These are phyloP conservation scores for Congeria kusceri DNA, from an alignment of 2,888 invertebrate genomes.

Conservation along the genomic window DNA sequence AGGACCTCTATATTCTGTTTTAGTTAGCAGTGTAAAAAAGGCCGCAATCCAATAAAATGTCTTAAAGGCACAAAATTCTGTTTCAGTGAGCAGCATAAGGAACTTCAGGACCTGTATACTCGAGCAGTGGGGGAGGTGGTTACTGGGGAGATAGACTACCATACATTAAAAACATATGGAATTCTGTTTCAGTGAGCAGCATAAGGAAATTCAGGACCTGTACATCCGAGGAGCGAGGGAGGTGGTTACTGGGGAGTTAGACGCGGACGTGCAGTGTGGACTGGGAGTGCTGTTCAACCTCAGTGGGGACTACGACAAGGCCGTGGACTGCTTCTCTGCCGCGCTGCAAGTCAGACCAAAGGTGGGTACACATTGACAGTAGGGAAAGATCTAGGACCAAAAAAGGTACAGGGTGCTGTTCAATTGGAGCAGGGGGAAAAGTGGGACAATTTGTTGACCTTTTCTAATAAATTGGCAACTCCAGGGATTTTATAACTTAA, in stretches of 20 bases:
- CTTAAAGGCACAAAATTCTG: no score
- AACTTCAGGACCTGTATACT: conserved; percentile 80
- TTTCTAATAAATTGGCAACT: no score
- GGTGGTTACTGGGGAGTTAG: conserved; percentile 86
- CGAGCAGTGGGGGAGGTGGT: conserved; percentile 77
- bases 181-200: conserved; percentile 68
- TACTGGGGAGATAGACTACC: conserved; percentile 88
- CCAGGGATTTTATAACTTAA: no score
- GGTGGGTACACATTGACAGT: no score
- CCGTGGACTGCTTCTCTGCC: conserved; percentile 97
- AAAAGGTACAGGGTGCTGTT: no score
- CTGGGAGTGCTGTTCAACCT: conserved; percentile 98
- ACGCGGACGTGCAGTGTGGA: conserved; percentile 95
- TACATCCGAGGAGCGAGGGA: conserved; percentile 80
- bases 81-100: conserved; percentile 73
- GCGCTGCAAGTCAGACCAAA: conserved; percentile 93
- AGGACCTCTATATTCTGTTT: no score
- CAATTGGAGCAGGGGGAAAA: no score
- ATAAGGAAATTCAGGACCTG: conserved; percentile 77
- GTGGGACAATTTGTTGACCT: no score
- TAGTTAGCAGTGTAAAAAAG: no score
- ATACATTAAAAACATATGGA: no score
- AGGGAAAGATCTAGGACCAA: no score
- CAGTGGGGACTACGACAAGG: conserved; percentile 97
- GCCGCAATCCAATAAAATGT: no score